Percentiles rank a stretch among this genome's conserved stretches.
These are phyloP conservation scores for Orbicella faveolata DNA, from an alignment of 64 coral and sea anemone species.

Conservation along the genomic window DNA sequence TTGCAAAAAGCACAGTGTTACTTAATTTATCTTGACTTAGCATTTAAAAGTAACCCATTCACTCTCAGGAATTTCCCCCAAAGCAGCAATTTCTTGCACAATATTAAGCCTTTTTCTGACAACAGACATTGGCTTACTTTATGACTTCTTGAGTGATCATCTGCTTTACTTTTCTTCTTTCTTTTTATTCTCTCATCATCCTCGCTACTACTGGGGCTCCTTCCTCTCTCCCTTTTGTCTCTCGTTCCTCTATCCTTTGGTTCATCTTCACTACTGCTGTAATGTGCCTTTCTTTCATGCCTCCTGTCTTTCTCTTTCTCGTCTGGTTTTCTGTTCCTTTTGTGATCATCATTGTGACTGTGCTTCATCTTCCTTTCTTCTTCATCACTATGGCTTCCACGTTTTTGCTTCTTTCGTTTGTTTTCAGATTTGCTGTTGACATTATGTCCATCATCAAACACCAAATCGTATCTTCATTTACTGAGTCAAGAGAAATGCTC, in stretches of 20 bases:
- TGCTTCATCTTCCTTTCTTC: neutral
- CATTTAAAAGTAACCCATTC: neutral
- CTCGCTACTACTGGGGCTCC: slow-evolving; percentile 5
- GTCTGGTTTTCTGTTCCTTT: neutral
- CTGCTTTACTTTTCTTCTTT: neutral
- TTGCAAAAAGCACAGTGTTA: neutral
- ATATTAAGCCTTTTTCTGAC: too few species aligned
- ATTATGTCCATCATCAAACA: slow-evolving; percentile 69
- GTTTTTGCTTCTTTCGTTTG: slow-evolving; percentile 46
- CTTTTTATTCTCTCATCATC: slow-evolving; percentile 6
- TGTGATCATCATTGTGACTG: slow-evolving; percentile 3
- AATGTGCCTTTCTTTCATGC: slow-evolving; percentile 13
- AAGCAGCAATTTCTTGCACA: too few species aligned
- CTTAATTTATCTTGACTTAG: neutral
- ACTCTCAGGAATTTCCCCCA: too few species aligned
- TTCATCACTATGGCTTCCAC: slow-evolving; percentile 36
- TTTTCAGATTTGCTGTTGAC: neutral
- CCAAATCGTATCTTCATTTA: slow-evolving; percentile 63
- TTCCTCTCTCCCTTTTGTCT: slow-evolving; percentile 18
- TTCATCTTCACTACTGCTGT: slow-evolving; percentile 20
- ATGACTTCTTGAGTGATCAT: neutral
- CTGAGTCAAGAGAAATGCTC: neutral
- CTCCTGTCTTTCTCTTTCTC: slow-evolving; percentile 11
- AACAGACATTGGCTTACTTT: neutral
- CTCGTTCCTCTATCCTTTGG: neutral